Conservation (phyloP, 1,140 invertebrate species). For the Drosophila chauvacae region DNA sequence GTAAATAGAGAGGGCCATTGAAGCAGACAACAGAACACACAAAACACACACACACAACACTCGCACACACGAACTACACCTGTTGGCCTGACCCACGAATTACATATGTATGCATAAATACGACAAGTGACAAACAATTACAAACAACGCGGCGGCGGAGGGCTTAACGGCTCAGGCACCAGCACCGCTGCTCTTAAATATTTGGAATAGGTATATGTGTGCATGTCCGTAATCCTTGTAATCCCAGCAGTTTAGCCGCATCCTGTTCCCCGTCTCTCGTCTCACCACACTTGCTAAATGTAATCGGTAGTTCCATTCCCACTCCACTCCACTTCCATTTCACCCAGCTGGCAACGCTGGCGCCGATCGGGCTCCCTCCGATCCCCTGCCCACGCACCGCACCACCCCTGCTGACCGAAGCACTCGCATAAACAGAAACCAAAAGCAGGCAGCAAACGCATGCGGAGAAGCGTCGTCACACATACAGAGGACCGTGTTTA, state of each 20-base stretch:
- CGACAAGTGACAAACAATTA: constrained; percentile 6
- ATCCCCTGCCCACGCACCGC: neutral
- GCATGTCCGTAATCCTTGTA: constrained; percentile 25
- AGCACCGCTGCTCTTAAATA: constrained; percentile 1
- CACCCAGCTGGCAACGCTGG: constrained; percentile 28
- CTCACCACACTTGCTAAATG: neutral
- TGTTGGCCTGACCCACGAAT: constrained; percentile 15
- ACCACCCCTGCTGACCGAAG: neutral
- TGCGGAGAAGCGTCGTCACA: constrained; percentile 21
- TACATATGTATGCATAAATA: constrained; percentile 7
- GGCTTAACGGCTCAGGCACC: constrained; percentile 10
- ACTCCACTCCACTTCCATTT: constrained; percentile 12
- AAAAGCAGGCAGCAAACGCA: constrained; percentile 4
- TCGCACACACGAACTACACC: constrained; percentile 7
- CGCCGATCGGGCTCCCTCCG: constrained; percentile 15
- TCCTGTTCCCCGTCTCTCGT: neutral
- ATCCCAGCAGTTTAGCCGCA: neutral
- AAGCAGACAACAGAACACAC: constrained; percentile 9
- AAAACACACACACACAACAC: constrained; percentile 9
- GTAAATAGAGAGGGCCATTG: constrained; percentile 9
- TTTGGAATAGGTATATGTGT: constrained; percentile 25
- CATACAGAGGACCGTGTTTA: constrained; percentile 12
- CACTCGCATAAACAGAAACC: constrained; percentile 11
- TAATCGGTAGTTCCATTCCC: constrained; percentile 15
- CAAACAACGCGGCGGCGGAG: neutral